These are phyloP conservation scores for Phalacrocorax brasilianus DNA, from an alignment of 2,113 vertebrate species.

Conservation along the genomic window DNA sequence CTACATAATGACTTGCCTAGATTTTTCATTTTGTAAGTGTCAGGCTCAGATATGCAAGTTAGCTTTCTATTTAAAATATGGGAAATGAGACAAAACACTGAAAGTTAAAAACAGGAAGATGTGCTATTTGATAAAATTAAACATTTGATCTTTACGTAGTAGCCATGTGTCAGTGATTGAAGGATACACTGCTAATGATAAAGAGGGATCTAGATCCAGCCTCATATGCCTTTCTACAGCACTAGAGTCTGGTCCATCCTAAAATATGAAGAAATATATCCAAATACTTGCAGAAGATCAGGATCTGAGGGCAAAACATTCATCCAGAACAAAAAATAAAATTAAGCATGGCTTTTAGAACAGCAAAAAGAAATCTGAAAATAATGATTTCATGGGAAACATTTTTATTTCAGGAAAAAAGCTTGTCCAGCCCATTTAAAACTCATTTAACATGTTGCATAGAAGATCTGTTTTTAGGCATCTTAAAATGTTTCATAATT, in stretches of 20 bases:
- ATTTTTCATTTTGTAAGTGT: background rate
- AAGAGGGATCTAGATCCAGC: background rate
- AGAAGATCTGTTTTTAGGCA: conserved; percentile 28
- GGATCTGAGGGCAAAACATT: background rate
- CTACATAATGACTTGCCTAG: background rate
- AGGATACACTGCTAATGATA: background rate
- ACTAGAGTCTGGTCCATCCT: background rate
- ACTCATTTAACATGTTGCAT: background rate
- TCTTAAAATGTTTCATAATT: conserved; percentile 19
- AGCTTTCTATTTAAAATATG: background rate
- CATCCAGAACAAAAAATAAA: background rate
- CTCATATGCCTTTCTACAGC: background rate
- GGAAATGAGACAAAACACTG: background rate
- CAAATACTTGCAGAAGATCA: background rate
- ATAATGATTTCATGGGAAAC: background rate
- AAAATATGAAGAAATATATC: background rate
- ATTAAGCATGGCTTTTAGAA: background rate
- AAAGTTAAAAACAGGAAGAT: background rate
- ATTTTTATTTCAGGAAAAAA: background rate
- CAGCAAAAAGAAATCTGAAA: background rate
- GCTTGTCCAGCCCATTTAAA: background rate
- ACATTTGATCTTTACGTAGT: background rate
- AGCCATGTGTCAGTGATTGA: background rate
- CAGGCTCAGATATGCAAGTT: background rate
- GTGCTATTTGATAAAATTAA: background rate